Evolutionary conservation across 2,797 vertebrate species (phyloP).

Genomic region (Hypotaenidia philippensis): DNA sequence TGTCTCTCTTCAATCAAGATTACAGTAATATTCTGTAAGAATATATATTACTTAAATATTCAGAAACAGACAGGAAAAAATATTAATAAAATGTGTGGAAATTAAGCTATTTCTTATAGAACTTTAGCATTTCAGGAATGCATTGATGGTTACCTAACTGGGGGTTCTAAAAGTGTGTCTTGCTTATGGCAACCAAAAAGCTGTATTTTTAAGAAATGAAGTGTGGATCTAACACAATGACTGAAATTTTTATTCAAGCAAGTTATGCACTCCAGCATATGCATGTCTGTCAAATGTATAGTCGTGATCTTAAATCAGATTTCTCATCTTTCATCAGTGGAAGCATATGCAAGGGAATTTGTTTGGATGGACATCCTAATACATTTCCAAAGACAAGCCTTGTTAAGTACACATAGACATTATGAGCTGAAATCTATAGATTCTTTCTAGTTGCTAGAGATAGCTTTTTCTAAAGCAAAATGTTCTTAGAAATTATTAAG

Average conservation of each 20-base stretch:
- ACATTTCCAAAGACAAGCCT: background rate
- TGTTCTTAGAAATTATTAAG: background rate
- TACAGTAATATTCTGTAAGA: background rate
- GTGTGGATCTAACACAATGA: accelerated
- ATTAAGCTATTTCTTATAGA: background rate
- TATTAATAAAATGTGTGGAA: too few relatives aligned
- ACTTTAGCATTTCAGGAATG: background rate
- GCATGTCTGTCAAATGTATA: background rate
- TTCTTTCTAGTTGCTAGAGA: background rate
- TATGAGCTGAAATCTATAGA: background rate
- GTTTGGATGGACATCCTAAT: background rate
- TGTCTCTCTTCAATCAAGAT: background rate
- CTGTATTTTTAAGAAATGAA: background rate
- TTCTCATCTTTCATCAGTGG: background rate
- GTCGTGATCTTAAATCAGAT: background rate
- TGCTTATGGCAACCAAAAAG: background rate
- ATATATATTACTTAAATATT: background rate
- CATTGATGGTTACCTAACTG: background rate
- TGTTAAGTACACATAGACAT: background rate
- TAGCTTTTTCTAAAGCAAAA: background rate
- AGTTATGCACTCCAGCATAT: background rate
- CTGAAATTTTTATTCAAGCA: background rate
- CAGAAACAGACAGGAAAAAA: background rate
- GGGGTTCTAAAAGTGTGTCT: accelerated
- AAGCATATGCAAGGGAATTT: background rate